phyloP scores from a whole-genome alignment of 2,888 invertebrate species.

The Drosophila macrospina region DNA sequence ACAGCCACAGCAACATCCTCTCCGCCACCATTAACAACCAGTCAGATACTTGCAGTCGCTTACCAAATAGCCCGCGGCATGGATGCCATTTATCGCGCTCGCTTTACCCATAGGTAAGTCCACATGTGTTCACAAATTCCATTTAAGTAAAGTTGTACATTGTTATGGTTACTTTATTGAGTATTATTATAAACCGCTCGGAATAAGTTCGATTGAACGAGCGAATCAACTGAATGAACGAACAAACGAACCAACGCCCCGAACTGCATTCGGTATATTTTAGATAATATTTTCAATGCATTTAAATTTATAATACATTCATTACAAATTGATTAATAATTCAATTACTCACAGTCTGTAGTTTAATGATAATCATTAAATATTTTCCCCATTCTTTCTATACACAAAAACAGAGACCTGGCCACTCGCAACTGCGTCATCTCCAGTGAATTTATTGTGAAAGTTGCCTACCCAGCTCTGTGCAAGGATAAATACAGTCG shows the following conservation, averaged over 20 bases:
- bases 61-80: constrained; percentile 93
- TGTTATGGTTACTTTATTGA: too few species aligned
- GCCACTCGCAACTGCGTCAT: constrained; percentile 96
- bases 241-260: too few species aligned
- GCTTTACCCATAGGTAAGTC: constrained; percentile 91
- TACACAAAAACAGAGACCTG: constrained; percentile 88
- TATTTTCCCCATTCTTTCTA: constrained; percentile 1
- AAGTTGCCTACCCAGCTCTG: constrained; percentile 92
- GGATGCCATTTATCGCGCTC: constrained; percentile 90
- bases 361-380: constrained; percentile 39
- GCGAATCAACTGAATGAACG: too few species aligned
- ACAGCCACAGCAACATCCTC: constrained; percentile 76
- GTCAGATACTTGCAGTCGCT: constrained; percentile 89
- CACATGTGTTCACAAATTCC: not conserved
- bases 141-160: too few species aligned
- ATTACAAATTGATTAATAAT: not conserved
- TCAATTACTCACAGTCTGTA: not conserved
- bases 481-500: constrained; percentile 94
- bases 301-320: not conserved
- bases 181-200: too few species aligned
- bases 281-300: too few species aligned
- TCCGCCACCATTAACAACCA: constrained; percentile 88
- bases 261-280: too few species aligned
- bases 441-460: constrained; percentile 91
- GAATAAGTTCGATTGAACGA: too few species aligned